Evolutionary conservation across 2,888 invertebrate species (phyloP).

Genomic region (Yponomeuta malinellus): DNA sequence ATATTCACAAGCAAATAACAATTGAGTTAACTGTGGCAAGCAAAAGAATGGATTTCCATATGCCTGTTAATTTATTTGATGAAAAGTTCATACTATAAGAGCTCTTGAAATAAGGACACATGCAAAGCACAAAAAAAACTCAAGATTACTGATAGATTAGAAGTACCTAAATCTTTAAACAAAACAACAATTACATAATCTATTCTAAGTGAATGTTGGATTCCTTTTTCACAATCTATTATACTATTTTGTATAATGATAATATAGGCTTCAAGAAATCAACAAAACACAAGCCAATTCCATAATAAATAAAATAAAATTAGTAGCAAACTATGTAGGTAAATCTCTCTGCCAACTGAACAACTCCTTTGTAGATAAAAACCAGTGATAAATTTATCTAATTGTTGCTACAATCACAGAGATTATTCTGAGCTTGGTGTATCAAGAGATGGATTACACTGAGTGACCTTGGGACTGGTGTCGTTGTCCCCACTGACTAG

Average conservation of each 20-base stretch:
- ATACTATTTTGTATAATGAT: constrained; percentile 28
- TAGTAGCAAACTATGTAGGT: constrained; percentile 58
- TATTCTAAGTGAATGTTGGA: constrained; percentile 37
- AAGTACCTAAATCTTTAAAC: constrained; percentile 5
- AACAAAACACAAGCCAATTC: constrained; percentile 69
- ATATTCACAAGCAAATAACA: neutral
- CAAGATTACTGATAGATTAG: neutral
- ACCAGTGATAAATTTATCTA: constrained; percentile 67
- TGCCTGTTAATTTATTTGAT: neutral
- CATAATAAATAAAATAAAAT: constrained; percentile 71
- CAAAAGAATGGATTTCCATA: neutral
- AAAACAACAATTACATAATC: constrained; percentile 27
- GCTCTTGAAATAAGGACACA: constrained; percentile 1
- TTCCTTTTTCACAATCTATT: constrained; percentile 35
- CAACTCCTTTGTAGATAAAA: constrained; percentile 64
- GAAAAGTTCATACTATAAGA: neutral
- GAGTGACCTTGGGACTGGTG: constrained; percentile 74
- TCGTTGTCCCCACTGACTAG: constrained; percentile 74
- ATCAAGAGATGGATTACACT: constrained; percentile 65
- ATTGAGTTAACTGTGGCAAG: neutral
- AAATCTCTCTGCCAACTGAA: constrained; percentile 60
- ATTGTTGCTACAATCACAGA: constrained; percentile 75
- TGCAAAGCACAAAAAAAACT: constrained; percentile 14
- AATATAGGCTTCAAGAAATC: constrained; percentile 53
- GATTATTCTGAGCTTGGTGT: constrained; percentile 71